Percentiles rank a stretch among this genome's conserved stretches.
Conservation (phyloP, 2,888 invertebrate genomes). For the Chrysotoxum bicinctum region DNA sequence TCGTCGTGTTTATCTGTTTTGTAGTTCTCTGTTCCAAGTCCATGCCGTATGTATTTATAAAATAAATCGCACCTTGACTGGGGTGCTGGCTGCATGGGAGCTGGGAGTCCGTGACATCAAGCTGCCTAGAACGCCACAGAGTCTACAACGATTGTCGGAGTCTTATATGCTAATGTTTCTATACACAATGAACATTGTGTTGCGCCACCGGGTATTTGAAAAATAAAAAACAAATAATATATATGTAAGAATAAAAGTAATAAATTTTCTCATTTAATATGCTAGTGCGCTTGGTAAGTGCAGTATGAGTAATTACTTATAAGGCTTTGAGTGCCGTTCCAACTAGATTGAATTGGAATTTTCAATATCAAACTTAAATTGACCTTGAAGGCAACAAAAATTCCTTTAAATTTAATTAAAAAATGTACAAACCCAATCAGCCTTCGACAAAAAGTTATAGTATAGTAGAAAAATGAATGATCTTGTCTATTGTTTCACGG, state of each 20-base stretch:
- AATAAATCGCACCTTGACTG: constrained; percentile 49
- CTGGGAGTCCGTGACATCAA: constrained; percentile 67
- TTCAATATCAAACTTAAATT: constrained; percentile 42
- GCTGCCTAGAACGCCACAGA: constrained; percentile 46
- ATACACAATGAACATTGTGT: constrained; percentile 32
- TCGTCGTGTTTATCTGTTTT: not conserved
- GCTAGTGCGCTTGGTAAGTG: constrained; percentile 21
- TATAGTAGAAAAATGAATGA: no score
- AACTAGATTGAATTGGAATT: constrained; percentile 51
- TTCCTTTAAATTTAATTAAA: constrained; percentile 34
- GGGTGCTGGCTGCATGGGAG: constrained; percentile 9
- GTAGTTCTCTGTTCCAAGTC: not conserved
- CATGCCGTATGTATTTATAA: not conserved
- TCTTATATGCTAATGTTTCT: constrained; percentile 56
- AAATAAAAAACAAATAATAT: constrained; percentile 4
- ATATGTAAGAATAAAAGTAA: constrained; percentile 22
- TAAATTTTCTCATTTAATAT: constrained; percentile 55
- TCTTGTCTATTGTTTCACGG: no score
- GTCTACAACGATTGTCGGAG: constrained; percentile 47
- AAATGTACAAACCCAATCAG: not conserved
- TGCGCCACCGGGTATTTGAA: constrained; percentile 25
- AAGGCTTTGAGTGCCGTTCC: constrained; percentile 27
- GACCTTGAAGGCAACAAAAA: constrained; percentile 46
- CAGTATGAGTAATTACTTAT: constrained; percentile 49
- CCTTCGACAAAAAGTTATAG: not conserved